Evolutionary conservation across 92 coral and sea anemone species (phyloP).

Genomic region (Hydrozoanthus gracilis): DNA sequence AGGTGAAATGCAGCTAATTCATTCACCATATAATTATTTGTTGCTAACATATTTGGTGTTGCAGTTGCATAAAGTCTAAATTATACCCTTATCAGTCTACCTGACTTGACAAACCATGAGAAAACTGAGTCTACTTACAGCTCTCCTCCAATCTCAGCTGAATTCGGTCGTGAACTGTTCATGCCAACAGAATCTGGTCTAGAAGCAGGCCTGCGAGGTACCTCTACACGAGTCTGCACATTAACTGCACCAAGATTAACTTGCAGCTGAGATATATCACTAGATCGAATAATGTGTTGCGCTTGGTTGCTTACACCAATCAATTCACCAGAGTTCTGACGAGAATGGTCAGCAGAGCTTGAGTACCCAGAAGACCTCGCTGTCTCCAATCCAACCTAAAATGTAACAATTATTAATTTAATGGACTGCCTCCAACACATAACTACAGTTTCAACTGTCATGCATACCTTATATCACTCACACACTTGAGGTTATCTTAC

Average conservation of each 20-base stretch:
- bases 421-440: background rate
- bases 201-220: background rate
- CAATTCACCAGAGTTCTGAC: slow-evolving; percentile 36
- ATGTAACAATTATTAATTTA: background rate
- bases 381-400: slow-evolving; percentile 33
- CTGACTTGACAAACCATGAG: background rate
- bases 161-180: slow-evolving; percentile 70
- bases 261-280: slow-evolving; percentile 24
- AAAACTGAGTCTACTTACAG: slow-evolving; percentile 63
- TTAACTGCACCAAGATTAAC: slow-evolving; percentile 31
- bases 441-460: too few species aligned
- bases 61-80: background rate
- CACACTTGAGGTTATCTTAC: too few species aligned
- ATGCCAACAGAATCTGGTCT: background rate
- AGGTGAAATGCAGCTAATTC: too few species aligned
- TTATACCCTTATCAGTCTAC: background rate
- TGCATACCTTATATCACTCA: too few species aligned
- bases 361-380: slow-evolving; percentile 40
- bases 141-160: slow-evolving; percentile 85
- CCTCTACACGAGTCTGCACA: slow-evolving; percentile 14
- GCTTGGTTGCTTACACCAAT: background rate
- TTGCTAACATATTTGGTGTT: background rate
- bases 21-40: too few species aligned
- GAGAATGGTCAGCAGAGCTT: slow-evolving; percentile 47
- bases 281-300: background rate